phyloP scores from a whole-genome alignment of 2,888 invertebrate species.

The Dryomyza anilis region DNA sequence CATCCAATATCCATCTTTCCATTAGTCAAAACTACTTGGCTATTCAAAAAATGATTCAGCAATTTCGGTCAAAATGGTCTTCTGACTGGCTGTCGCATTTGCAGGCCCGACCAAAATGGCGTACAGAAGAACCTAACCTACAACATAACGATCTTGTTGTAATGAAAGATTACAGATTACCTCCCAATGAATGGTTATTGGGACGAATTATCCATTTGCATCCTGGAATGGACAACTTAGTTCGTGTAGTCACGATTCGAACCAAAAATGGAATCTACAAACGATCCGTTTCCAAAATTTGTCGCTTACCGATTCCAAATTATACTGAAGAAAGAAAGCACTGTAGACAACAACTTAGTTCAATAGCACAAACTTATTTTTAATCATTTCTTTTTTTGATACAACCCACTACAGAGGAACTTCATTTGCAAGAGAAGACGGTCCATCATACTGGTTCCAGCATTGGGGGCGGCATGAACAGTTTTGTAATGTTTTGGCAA shows the following conservation, averaged over 20 bases:
- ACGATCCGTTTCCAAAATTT: too few relatives aligned
- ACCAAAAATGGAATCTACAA: background rate
- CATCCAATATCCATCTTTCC: background rate
- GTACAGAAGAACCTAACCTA: conserved; percentile 16
- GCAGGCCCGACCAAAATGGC: conserved; percentile 31
- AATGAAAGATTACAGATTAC: conserved; percentile 18
- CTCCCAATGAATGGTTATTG: background rate
- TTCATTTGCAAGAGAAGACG: too few relatives aligned
- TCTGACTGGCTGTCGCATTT: too few relatives aligned
- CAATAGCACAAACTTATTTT: too few relatives aligned
- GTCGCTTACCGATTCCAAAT: too few relatives aligned
- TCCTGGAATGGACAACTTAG: background rate
- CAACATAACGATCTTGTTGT: conserved; percentile 25
- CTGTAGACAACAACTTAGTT: too few relatives aligned
- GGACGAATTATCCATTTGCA: background rate
- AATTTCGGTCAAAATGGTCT: conserved; percentile 33
- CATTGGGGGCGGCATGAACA: too few relatives aligned
- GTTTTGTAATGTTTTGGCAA: too few relatives aligned
- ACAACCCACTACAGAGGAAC: too few relatives aligned
- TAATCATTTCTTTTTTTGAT: too few relatives aligned
- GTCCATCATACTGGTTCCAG: too few relatives aligned
- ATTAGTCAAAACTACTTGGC: conserved; percentile 13
- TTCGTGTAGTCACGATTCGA: background rate
- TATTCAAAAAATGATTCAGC: conserved; percentile 9
- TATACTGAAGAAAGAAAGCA: too few relatives aligned